A percentile compares a stretch with the other conserved stretches of the same genome.
phyloP scores from a whole-genome alignment of 1,140 invertebrate species.

The Apis cerana region DNA sequence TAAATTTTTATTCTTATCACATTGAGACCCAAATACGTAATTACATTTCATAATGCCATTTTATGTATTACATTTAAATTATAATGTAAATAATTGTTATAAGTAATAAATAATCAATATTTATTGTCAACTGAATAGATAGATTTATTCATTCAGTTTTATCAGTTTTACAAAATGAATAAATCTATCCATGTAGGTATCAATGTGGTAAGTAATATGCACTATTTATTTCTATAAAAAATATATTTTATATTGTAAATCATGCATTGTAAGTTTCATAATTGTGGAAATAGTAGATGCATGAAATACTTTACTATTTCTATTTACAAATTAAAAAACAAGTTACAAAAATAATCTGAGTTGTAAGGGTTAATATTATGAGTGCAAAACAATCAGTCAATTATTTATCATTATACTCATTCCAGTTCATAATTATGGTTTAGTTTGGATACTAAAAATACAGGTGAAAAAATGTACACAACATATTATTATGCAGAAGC shows the following conservation, averaged over 20 bases:
- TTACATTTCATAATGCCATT: background rate
- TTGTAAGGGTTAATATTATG: slow-evolving; percentile 27
- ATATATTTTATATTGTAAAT: slow-evolving; percentile 26
- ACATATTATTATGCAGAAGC: background rate
- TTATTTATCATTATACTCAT: slow-evolving; percentile 15
- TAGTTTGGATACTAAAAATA: slow-evolving; percentile 20
- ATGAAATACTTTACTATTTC: background rate
- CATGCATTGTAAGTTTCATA: slow-evolving; percentile 6
- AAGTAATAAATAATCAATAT: slow-evolving; percentile 4
- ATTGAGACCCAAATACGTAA: slow-evolving; percentile 14
- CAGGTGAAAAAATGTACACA: slow-evolving; percentile 27
- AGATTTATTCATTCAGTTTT: slow-evolving; percentile 5
- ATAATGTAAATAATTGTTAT: slow-evolving; percentile 19
- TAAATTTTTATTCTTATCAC: slow-evolving; percentile 36
- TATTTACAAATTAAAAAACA: slow-evolving; percentile 4
- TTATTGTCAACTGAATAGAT: slow-evolving; percentile 29
- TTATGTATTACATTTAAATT: slow-evolving; percentile 8
- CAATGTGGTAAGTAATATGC: slow-evolving; percentile 33
- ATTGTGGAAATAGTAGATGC: slow-evolving; percentile 22
- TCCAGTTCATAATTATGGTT: background rate
- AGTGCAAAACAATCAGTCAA: slow-evolving; percentile 23
- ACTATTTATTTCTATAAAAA: slow-evolving; percentile 15
- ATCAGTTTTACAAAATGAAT: background rate
- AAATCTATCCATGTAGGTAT: slow-evolving; percentile 24
- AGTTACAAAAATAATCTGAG: slow-evolving; percentile 5